Evolutionary conservation across 2,113 vertebrate species (phyloP), one percentile per base, ranked within the genome.

Genomic region (Cephalopholis sonnerati): DNA sequence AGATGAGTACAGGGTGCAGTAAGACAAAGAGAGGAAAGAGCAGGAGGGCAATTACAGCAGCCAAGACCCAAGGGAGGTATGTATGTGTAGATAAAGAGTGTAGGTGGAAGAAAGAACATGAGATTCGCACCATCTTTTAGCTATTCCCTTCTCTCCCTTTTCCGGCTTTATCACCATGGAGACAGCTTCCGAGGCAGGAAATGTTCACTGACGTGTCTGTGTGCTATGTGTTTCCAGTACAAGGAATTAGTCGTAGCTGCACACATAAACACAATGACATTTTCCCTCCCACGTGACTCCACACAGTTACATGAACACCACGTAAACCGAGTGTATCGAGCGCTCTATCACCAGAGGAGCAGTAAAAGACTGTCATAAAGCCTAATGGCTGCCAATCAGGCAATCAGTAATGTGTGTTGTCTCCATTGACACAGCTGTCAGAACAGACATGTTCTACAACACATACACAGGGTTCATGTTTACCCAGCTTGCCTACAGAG

Each of bases 11-110:
- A 70, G 57, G 55, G 78, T 61, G 53, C 29, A 55, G 41, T 54
- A 67, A 70, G 59, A 79, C 44, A 64, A 36, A 5, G 51, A 55
- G 66, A 67, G 58, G 63, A 58, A 46, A 67, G 24, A 77, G 77
- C 73, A 72, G 46, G 24, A 41, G 78, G 74, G 79, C 80, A 90
- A 94, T 94, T 90, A 92, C 64, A 79, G 57, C 29, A 29, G 24
- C 22, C 50, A 27, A 44, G 13, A 77, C 85, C 57, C 32, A 2
- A 32, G 62, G 61, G 74, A 89, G 51, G 55, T 7, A 65, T 62
- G 4, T n/a, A 59, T 46, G 61, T 41, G 62, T 22, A 36, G 61
- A 73, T 63, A 59, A 17, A 67, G 74, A 69, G 77, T 27, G 82
- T 78, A 82, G 89, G 89, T 77, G 72, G 80, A 72, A 76, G 69